These are phyloP conservation scores for Scaptomyza pallida DNA, from an alignment of 1,140 invertebrate species.

Conservation along the genomic window DNA sequence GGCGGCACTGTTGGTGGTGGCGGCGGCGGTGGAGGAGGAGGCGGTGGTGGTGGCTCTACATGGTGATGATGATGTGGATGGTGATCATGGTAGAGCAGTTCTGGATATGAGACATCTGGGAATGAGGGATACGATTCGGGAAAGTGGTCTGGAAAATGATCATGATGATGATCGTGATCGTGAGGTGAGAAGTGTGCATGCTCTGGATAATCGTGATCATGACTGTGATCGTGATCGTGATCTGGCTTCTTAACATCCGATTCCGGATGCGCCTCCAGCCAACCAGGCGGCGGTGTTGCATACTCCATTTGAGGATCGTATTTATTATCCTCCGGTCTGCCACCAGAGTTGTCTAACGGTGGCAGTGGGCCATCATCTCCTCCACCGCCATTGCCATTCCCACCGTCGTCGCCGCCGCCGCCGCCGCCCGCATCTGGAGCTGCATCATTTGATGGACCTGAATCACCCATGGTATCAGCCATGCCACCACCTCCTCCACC, in stretches of 20 bases:
- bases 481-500: too few relatives aligned
- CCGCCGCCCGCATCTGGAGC: slow-evolving; percentile 24
- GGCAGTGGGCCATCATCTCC: slow-evolving; percentile 37
- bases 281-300: slow-evolving; percentile 76
- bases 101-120: slow-evolving; percentile 83
- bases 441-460: slow-evolving; percentile 3
- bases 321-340: slow-evolving; percentile 52
- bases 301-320: slow-evolving; percentile 78
- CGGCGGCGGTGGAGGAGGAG: slow-evolving; percentile 28
- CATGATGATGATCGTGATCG: slow-evolving; percentile 63
- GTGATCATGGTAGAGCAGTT: slow-evolving; percentile 84
- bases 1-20: slow-evolving; percentile 29
- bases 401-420: slow-evolving; percentile 8
- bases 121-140: slow-evolving; percentile 58
- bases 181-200: slow-evolving; percentile 57
- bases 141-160: slow-evolving; percentile 81
- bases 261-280: slow-evolving; percentile 74
- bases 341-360: slow-evolving; percentile 46
- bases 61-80: slow-evolving; percentile 83
- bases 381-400: slow-evolving; percentile 17
- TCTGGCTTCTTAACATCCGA: slow-evolving; percentile 57
- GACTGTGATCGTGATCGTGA: slow-evolving; percentile 50
- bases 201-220: slow-evolving; percentile 73
- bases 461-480: background rate
- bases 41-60: slow-evolving; percentile 27